Base-by-base conservation (phyloP, 2,113 vertebrate species). In the Tonatia bakeri region DNA sequence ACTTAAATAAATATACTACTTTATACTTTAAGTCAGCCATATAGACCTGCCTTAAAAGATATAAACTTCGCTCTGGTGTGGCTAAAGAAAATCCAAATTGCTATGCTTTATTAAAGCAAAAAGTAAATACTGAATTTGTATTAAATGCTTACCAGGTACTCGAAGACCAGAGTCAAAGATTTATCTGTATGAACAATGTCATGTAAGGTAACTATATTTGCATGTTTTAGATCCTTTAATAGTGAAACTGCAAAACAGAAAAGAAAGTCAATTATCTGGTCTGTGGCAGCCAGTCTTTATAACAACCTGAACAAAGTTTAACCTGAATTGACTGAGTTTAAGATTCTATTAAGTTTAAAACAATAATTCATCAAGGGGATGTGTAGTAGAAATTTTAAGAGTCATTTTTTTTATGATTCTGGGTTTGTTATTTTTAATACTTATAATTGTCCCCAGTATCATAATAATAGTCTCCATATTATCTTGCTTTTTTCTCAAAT, bases 111-210 rank as follows among this genome's bases (percentile, higher is more conserved):
- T 76, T n/a, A 95, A 70, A 93, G n/a, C 22, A 87, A 92, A 94
- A 94, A 95, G 24, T 61, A 94, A 84, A 91, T 50, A 91, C 11
- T 82, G 11, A 77, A 52, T 75, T 90, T 85, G 87, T 80, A 81
- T 76, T 80, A 96, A 96, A 95, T 96, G 56, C 97, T 99, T 98
- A 99, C 99, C 99, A 99, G 98, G 97, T 99, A 99, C 87, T 99
- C 99, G 9, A 99, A 99, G 89, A 99, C 99, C 28, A 99, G 99
- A 56, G 99, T 99, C 98, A 99, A 99, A 97, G 99, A 99, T 98
- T 99, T 99, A 90, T 99, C 99, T 20, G 99, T 99, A 98, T 99
- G 99, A 96, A 99, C 99, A 90, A 99, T 99, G 98, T 99, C 99
- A 19, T 99, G 99, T 85, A 99, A 98, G 0, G 99, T 99, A 98